These are phyloP conservation scores for Aurelia sp. DNA, from an alignment of 30 jellyfish, hydroid and myxozoan genomes.

Conservation along the genomic window DNA sequence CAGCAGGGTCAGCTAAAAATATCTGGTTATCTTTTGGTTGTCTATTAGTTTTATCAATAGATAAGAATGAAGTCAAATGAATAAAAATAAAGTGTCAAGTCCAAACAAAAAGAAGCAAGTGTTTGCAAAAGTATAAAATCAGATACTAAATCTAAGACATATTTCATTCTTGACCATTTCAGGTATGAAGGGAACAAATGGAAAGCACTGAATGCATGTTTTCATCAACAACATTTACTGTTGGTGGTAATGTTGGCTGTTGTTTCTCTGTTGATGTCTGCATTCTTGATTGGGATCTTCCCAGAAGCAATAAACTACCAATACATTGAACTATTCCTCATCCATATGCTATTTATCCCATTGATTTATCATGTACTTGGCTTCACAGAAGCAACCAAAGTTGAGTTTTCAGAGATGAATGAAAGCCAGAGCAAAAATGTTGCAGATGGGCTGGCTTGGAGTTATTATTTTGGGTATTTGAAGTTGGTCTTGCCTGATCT, in stretches of 20 bases:
- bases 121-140: no score
- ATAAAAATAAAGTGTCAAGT: no score
- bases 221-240: constrained; percentile 13
- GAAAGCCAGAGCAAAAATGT: constrained; percentile 75
- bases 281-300: background rate
- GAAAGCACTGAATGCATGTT: constrained; percentile 49
- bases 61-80: no score
- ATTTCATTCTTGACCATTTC: no score
- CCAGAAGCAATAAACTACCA: background rate
- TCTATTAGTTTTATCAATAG: no score
- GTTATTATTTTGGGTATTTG: constrained; percentile 86
- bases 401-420: constrained; percentile 68
- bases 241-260: background rate
- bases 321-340: background rate
- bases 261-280: background rate
- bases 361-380: constrained; percentile 41
- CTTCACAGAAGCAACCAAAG: constrained; percentile 35
- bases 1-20: no score
- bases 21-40: no score
- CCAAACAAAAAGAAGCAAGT: no score
- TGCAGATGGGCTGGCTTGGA: constrained; percentile 94
- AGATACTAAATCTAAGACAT: no score
- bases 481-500: constrained; percentile 69
- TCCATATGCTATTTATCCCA: constrained; percentile 25
- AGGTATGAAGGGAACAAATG: constrained; percentile 38